Base-by-base conservation (phyloP, 92 coral and sea anemone genomes). In the Actinernus sp. region DNA sequence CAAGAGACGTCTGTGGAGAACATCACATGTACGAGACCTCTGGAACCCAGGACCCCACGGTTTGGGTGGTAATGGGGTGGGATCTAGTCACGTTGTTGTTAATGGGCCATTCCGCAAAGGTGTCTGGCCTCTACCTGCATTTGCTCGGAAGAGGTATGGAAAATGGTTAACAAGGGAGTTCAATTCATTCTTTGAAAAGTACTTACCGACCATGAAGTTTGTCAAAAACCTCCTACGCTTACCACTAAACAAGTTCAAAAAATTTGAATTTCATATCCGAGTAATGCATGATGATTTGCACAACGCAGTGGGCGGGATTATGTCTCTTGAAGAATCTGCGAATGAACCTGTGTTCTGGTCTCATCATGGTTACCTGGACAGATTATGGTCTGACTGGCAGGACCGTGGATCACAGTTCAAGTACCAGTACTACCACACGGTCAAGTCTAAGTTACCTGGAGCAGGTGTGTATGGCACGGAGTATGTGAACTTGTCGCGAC, bases 381-480 rank as follows among this genome's bases (percentile, higher is more conserved):
- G 91, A 65, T 57, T 94, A 26, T 94, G 98, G 98, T 81, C 84
- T 20, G 86, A 94, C 73, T 94, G 98, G 98, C 97, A 94, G 71
- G 75, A 65, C 8, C 88, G 73, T 23, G 91, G 98, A 1, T 37
- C 66, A 1, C 32, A 55, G 76, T 85, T 54, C 57, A 84, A 84
- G 47, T 78, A 60, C 61, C 61, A 62, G 31, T 69, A 57, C 39
- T 89, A 55, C 46, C 48, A 57, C 26, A 41, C 45, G 2, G 75
- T 84, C 18, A 22, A 60, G 22, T 9, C 18, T 8, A 5, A 45
- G 5, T 9, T 8, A 23, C 52, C 52, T 8, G 52, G 52, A 45
- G 52, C 52, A 8, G 21, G 21, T 17, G 52, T 45, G 52, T 4
- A 21, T 4, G 52, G 52, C 12, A 18, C 21, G 4, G 5, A 7